Evolutionary conservation across 2,888 invertebrate genomes (phyloP), one percentile per base, ranked within the genome.

Genomic region (Mayetiola destructor): DNA sequence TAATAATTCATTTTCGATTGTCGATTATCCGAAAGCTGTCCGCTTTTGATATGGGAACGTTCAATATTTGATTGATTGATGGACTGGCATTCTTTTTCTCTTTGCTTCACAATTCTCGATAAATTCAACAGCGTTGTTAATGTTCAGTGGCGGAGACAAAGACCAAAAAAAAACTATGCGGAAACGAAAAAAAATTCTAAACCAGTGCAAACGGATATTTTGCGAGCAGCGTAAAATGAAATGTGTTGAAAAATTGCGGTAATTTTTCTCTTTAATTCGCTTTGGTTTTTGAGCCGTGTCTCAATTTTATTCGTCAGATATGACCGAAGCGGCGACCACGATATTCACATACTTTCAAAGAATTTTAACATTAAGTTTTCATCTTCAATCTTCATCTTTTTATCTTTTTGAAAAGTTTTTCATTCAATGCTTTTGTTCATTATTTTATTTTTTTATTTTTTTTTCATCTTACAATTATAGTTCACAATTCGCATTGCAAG

Each of bases 251-350:
- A 48, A 48, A 48, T 48, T 48, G 16, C 48, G 48, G 48, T 48
- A 48, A 48, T 48, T 48, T 48, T 48, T 48, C 48, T 48, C n/a
- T 42, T 42, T 48, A 27, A 48, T 48, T 48, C 48, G 48, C 48
- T 27, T 48, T n/a, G n/a, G n/a, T 40, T 27, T 27, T 8, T 10
- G 27, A 48, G 27, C 48, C 48, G 48, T 48, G 27, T 48, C 48
- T 48, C 48, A 48, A 48, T 48, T 48, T 48, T 48, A 48, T 48
- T 48, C 23, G 27, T 48, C 48, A 48, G 48, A 48, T 48, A 48
- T 48, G 48, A 16, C 48, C 48, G 27, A 16, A 48, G 27, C 48
- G 48, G 48, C 48, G 48, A 48, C 48, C 48, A 48, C 48, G 48
- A 48, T 48, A 27, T 48, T 48, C 48, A 48, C 48, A 48, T 48